Percentiles rank a stretch among this genome's conserved stretches.
These are phyloP conservation scores for Choloepus didactylus DNA, from an alignment of 2,797 vertebrate genomes.

Conservation along the genomic window DNA sequence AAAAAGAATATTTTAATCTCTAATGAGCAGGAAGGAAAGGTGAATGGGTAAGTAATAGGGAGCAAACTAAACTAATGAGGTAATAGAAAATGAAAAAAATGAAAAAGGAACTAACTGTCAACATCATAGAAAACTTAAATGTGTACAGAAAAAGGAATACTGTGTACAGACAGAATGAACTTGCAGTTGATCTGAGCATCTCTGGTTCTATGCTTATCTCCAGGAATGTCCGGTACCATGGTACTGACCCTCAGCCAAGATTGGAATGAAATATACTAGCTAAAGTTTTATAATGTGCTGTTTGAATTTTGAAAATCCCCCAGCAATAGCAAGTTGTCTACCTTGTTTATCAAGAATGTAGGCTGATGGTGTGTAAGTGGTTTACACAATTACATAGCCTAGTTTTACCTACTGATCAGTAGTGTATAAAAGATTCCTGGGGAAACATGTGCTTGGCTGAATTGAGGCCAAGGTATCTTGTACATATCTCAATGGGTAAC, in stretches of 20 bases:
- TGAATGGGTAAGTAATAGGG: not conserved
- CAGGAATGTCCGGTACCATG: not conserved
- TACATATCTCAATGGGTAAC: not conserved
- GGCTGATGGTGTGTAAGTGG: not conserved
- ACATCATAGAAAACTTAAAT: slow-evolving; percentile 3
- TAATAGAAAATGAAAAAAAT: not conserved
- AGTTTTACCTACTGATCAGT: not conserved
- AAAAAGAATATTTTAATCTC: not conserved
- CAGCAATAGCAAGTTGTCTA: not conserved
- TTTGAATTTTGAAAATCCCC: not conserved
- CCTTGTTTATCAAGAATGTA: not conserved
- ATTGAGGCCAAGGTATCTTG: not conserved
- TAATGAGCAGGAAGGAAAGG: not conserved
- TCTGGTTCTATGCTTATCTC: not conserved
- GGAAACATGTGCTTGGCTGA: not conserved
- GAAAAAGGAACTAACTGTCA: not conserved
- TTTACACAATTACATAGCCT: not conserved
- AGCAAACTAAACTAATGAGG: not conserved
- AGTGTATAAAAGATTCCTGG: not conserved
- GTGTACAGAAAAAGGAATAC: not conserved
- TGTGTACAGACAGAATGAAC: not conserved
- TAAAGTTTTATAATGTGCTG: not conserved
- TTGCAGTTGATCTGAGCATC: not conserved
- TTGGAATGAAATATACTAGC: not conserved
- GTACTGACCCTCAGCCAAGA: not conserved